phyloP scores from a whole-genome alignment of 1,140 invertebrate species.

The Ceratina calcarata region DNA sequence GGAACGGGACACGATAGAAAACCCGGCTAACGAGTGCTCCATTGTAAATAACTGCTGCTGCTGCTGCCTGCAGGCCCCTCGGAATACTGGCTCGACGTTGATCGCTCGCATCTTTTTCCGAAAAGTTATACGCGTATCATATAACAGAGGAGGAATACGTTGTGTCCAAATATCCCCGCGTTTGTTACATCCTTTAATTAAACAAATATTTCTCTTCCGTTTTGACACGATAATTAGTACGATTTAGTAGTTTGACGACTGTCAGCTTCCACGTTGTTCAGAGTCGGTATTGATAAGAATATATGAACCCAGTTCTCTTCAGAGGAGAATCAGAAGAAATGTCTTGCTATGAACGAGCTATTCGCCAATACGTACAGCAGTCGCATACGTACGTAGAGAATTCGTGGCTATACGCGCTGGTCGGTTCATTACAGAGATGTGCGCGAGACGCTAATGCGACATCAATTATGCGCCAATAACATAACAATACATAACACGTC shows the following conservation, averaged over 20 bases:
- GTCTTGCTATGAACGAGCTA: slow-evolving; percentile 42
- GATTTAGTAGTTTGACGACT: no score
- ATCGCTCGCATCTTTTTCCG: slow-evolving; percentile 41
- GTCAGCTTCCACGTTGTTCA: no score
- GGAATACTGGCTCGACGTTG: slow-evolving; percentile 26
- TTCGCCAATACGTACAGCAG: slow-evolving; percentile 2
- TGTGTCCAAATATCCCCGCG: neutral
- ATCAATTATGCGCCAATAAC: slow-evolving; percentile 77
- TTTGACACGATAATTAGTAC: no score
- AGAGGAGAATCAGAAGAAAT: no score
- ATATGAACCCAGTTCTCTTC: no score
- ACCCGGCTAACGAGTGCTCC: slow-evolving; percentile 67
- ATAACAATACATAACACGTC: slow-evolving; percentile 76
- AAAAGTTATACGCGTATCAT: slow-evolving; percentile 18
- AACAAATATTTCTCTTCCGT: no score
- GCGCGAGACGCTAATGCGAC: slow-evolving; percentile 72
- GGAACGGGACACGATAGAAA: slow-evolving; percentile 31
- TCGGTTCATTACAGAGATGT: slow-evolving; percentile 73
- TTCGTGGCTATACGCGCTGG: slow-evolving; percentile 56
- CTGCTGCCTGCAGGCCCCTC: slow-evolving; percentile 30
- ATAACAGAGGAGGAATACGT: neutral
- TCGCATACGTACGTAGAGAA: slow-evolving; percentile 32
- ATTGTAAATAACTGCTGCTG: slow-evolving; percentile 69
- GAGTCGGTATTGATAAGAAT: no score
- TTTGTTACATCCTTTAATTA: neutral